These are phyloP conservation scores for Takifugu flavidus DNA, from an alignment of 2,113 vertebrate species.

Conservation along the genomic window DNA sequence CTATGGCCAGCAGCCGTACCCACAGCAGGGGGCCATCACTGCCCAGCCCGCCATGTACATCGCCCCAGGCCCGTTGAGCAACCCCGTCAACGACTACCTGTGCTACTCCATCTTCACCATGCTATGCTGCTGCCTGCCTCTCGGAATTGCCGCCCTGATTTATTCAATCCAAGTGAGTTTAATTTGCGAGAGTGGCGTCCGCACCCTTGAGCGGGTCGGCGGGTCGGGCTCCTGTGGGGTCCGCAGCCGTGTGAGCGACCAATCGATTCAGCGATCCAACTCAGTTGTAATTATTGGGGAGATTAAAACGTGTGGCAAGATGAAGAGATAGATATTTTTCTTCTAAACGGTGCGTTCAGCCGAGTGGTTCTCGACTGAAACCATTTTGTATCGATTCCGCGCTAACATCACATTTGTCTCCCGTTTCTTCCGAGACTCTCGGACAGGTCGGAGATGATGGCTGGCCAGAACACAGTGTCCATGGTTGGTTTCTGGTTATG, in stretches of 20 bases:
- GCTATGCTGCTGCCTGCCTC: constrained; percentile 76
- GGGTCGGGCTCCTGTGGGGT: background rate
- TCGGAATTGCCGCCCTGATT: constrained; percentile 74
- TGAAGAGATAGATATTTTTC: too few species aligned
- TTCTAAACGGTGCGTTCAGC: too few species aligned
- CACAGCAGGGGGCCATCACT: constrained; percentile 19
- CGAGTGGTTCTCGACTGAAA: too few species aligned
- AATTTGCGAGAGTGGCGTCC: background rate
- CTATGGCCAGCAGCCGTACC: constrained; percentile 23
- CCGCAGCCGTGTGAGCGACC: too few species aligned
- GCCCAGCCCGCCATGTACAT: constrained; percentile 59
- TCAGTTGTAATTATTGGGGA: too few species aligned
- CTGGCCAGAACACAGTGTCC: background rate
- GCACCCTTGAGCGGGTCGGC: background rate
- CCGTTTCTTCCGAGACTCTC: too few species aligned
- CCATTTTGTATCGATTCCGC: too few species aligned
- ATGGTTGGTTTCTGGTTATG: too few species aligned
- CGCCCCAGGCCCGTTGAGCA: constrained; percentile 26
- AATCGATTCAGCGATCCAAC: too few species aligned
- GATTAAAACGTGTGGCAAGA: too few species aligned
- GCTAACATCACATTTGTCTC: background rate
- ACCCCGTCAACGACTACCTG: constrained; percentile 70
- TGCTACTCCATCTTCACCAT: constrained; percentile 78
- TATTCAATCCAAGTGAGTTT: constrained; percentile 71
- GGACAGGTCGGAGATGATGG: background rate